Base-by-base conservation (phyloP, 1,140 invertebrate species). In the Odontomachus brunneus region DNA sequence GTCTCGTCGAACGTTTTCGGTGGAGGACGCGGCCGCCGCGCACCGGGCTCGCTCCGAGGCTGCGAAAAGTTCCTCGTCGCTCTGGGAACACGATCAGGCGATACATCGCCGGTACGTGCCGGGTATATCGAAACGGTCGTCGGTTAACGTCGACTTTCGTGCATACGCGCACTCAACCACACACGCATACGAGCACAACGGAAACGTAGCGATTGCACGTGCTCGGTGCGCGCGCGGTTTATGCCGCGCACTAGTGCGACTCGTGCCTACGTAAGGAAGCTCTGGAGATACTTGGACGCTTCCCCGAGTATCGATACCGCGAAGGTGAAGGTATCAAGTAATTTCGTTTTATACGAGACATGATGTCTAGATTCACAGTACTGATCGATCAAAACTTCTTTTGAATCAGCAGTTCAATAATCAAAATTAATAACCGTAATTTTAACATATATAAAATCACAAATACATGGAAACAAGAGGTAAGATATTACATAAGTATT, bases 71-170 rank as follows among this genome's bases (percentile, higher is more conserved):
- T 89, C 59, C 76, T 86, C 63, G 66, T 67, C 82, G 86, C 72
- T 72, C 66, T 76, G 84, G 87, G 72, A 89, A 89, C 88, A 89
- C 88, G 88, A 88, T 89, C 88, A 74, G 87, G 86, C 88, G 88
- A 89, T 89, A 89, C 88, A 89, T 89, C 72, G 88, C 66, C 38
- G 44, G 49, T 89, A 89, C 88, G 88, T 89, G 88, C 84, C 48
- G 49, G 24, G 88, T 89, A 88, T 89, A 83, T 86, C 88, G 84
- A 82, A 84, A 62, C 62, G 51, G 71, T 75, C 71, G 72, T 85
- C 84, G 87, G 88, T 89, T 88, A 88, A 83, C 87, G 87, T 83
- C 69, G 86, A 85, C 83, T 81, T 75, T 72, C 44, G 84, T 83
- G 86, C 87, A 88, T 88, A 87, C 82, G 73, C 84, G 73, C 51